A percentile compares a stretch with the other conserved stretches of the same genome.
Conservation (phyloP, 1,140 invertebrate genomes). For the Aricia agestis region DNA sequence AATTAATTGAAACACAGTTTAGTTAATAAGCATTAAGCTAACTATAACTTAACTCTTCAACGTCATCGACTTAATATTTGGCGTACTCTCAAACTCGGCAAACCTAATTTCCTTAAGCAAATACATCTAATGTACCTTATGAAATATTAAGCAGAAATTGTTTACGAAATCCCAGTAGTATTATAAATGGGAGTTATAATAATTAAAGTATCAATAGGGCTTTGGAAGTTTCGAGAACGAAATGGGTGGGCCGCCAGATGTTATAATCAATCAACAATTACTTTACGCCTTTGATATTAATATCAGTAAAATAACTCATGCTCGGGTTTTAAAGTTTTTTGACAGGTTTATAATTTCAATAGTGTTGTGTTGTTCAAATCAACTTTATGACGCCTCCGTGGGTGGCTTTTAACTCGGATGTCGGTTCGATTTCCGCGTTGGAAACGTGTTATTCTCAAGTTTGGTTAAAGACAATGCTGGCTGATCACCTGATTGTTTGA, state of each 20-base stretch:
- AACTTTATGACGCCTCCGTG: no score
- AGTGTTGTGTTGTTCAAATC: no score
- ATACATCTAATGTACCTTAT: not conserved
- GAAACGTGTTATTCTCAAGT: no score
- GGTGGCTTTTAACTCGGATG: no score
- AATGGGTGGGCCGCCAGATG: slow-evolving; percentile 6
- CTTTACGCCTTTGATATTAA: not conserved
- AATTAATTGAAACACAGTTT: not conserved
- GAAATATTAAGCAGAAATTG: not conserved
- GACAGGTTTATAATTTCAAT: no score
- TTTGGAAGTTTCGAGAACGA: not conserved
- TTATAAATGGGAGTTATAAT: not conserved
- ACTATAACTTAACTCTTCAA: not conserved
- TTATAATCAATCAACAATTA: not conserved
- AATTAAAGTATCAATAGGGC: not conserved
- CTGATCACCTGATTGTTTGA: no score
- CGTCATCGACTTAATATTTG: not conserved
- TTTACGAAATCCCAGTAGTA: not conserved
- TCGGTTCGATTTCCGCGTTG: no score
- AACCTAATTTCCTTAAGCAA: slow-evolving; percentile 1
- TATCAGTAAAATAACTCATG: not conserved
- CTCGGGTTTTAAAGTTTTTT: no score
- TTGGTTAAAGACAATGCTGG: no score
- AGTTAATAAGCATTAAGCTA: not conserved
- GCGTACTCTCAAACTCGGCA: not conserved